Evolutionary conservation across 1,140 invertebrate species (phyloP).

Genomic region (Cephus cinctus): DNA sequence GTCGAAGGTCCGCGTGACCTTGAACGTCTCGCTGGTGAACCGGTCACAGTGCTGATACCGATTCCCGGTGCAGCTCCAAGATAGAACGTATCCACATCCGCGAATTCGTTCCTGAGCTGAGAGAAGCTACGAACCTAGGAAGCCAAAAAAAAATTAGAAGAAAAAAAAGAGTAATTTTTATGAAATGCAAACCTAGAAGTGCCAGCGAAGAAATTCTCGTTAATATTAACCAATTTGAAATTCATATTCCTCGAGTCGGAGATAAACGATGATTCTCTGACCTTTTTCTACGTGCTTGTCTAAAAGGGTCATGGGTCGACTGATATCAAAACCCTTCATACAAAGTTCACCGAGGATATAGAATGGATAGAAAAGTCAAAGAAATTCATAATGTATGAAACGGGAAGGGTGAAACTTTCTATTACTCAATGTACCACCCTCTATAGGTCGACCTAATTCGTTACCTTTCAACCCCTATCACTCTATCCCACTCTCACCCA

Average conservation of each 20-base stretch:
- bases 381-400: too few species aligned
- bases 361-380: too few species aligned
- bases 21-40: conserved; percentile 67
- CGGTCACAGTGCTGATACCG: conserved; percentile 52
- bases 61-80: conserved; percentile 65
- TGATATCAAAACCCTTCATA: too few species aligned
- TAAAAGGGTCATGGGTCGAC: too few species aligned
- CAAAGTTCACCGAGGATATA: too few species aligned
- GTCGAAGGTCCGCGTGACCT: conserved; percentile 64
- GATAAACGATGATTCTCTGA: conserved; percentile 47
- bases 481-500: too few species aligned
- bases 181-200: not conserved
- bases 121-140: conserved; percentile 86
- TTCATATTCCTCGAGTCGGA: conserved; percentile 52
- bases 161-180: not conserved
- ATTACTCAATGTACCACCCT: too few species aligned
- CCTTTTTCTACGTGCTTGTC: too few species aligned
- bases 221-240: conserved; percentile 51
- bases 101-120: conserved; percentile 86
- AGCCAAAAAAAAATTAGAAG: not conserved
- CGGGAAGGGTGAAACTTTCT: too few species aligned
- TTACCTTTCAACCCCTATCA: too few species aligned
- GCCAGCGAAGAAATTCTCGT: not conserved
- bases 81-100: conserved; percentile 88
- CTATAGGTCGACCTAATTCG: too few species aligned